A percentile compares a stretch with the other conserved stretches of the same genome.
These are phyloP conservation scores for Microtus montanus DNA, from an alignment of 2,113 vertebrate genomes.

Conservation along the genomic window DNA sequence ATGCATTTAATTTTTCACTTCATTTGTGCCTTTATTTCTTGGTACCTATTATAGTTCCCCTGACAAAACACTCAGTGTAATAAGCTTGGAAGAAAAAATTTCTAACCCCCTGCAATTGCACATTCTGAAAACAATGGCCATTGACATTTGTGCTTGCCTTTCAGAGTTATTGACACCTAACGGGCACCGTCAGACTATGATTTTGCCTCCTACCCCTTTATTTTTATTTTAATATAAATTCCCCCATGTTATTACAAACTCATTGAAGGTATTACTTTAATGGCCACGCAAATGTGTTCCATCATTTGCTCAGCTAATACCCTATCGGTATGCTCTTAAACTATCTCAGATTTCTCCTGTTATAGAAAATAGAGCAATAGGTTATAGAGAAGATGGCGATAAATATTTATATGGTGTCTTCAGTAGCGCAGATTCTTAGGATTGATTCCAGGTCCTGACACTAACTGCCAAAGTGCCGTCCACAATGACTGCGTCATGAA, in stretches of 20 bases:
- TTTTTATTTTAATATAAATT: constrained; percentile 50
- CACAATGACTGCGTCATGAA: background rate
- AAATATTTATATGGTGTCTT: background rate
- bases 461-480: background rate
- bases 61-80: constrained; percentile 7
- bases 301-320: constrained; percentile 40
- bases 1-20: constrained; percentile 35
- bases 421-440: background rate
- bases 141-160: background rate
- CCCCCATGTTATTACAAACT: constrained; percentile 37
- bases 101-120: background rate
- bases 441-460: background rate
- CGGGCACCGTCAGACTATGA: background rate
- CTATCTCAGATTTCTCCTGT: background rate
- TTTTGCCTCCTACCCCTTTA: constrained; percentile 31
- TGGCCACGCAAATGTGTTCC: constrained; percentile 7
- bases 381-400: background rate
- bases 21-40: constrained; percentile 31
- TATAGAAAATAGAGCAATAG: background rate
- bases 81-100: constrained; percentile 30
- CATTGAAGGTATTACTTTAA: constrained; percentile 48
- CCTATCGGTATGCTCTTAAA: constrained; percentile 1
- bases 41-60: background rate
- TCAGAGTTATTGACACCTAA: constrained; percentile 19
- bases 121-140: background rate